These are phyloP conservation scores for Onychomys arenicola DNA, from an alignment of 2,797 vertebrate species.

Conservation along the genomic window DNA sequence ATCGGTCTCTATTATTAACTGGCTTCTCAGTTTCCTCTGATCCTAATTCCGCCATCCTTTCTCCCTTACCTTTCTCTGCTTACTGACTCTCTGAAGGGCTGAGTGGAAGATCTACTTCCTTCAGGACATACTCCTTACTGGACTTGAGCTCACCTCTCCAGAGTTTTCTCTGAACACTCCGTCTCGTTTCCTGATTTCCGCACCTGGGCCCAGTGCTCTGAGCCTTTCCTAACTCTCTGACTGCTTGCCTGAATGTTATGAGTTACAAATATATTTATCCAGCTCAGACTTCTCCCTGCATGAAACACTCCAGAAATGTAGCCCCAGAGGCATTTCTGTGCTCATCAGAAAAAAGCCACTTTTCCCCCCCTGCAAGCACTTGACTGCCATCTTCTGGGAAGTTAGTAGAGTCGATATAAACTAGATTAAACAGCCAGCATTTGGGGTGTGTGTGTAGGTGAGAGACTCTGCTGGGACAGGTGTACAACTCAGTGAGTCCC, in stretches of 20 bases:
- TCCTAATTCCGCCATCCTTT: neutral
- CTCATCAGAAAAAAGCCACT: conserved; percentile 43
- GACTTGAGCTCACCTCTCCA: neutral
- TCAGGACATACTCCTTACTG: neutral
- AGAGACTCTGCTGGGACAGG: neutral
- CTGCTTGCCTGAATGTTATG: neutral
- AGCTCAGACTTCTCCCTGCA: neutral
- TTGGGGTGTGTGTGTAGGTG: too few relatives aligned
- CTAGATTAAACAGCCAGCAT: neutral
- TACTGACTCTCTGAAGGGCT: neutral
- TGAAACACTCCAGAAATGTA: neutral
- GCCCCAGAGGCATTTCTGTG: neutral
- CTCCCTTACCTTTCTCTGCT: neutral
- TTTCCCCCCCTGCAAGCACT: conserved; percentile 40
- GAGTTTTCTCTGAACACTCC: neutral
- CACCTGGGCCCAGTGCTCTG: too few relatives aligned
- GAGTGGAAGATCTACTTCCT: neutral
- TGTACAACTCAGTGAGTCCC: neutral
- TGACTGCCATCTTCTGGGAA: conserved; percentile 74
- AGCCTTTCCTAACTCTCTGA: neutral
- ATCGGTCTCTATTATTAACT: neutral
- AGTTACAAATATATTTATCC: neutral
- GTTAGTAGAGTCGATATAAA: neutral
- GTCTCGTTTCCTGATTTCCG: neutral
- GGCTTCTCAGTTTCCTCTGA: neutral